phyloP scores from a whole-genome alignment of 2,797 vertebrate species.

The Acrocephalus scirpaceus region DNA sequence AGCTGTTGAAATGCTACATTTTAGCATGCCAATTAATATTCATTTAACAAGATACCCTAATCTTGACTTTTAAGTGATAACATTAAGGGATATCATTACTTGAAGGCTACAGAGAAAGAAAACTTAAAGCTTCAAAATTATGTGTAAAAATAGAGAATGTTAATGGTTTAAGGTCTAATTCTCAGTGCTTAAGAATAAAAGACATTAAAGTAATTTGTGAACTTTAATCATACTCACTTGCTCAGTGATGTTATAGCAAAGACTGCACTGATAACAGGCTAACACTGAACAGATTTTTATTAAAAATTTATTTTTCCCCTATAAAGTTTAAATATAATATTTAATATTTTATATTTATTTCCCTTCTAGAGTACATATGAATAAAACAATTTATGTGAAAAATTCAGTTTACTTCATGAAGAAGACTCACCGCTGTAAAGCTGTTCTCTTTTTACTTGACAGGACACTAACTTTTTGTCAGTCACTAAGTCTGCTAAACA shows the following conservation, averaged over 20 bases:
- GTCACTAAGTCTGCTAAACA: neutral
- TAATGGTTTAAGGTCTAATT: neutral
- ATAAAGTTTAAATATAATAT: neutral
- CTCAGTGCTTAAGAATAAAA: neutral
- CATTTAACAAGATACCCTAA: neutral
- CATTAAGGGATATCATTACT: neutral
- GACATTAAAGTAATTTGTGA: neutral
- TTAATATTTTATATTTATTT: neutral
- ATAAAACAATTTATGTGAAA: neutral
- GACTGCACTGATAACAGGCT: neutral
- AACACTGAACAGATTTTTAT: neutral
- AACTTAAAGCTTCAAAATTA: neutral
- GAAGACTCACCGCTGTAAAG: neutral
- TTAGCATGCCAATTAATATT: neutral
- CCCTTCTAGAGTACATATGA: neutral
- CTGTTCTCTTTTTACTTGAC: neutral
- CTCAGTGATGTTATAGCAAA: neutral
- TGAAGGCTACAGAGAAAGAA: neutral
- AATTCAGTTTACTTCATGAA: neutral
- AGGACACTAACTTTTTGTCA: neutral
- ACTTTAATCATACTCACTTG: neutral
- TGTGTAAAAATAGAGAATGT: neutral
- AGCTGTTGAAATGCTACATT: neutral
- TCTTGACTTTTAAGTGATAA: neutral
- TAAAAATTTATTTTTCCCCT: fast-evolving